Conservation (phyloP, 53 echinoderm and acorn worm species). For the Paracentrotus lividus region DNA sequence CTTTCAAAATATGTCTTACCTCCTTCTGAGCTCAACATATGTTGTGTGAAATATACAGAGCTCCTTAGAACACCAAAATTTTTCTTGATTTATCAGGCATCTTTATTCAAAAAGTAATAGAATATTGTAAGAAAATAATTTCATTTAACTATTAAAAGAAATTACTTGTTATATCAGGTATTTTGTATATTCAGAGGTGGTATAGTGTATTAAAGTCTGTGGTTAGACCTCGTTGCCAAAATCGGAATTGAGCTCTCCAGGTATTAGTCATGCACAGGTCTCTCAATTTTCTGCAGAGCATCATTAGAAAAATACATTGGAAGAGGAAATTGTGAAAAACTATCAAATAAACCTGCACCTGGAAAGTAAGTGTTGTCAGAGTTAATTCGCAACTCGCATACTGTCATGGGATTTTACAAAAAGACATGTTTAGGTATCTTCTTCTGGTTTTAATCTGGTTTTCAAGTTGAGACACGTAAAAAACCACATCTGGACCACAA, state of each 20-base stretch:
- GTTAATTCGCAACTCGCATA: neutral
- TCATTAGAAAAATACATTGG: neutral
- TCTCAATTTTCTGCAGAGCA: neutral
- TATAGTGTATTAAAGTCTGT: too few relatives aligned
- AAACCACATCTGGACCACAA: neutral
- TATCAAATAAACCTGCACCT: neutral
- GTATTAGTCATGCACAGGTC: neutral
- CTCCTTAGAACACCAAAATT: too few relatives aligned
- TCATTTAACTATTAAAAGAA: too few relatives aligned
- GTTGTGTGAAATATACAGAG: too few relatives aligned
- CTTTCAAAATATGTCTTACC: too few relatives aligned
- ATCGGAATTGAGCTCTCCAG: neutral
- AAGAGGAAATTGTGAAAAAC: neutral
- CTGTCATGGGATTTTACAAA: neutral
- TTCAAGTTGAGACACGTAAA: slow-evolving; percentile 14
- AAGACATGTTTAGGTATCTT: neutral
- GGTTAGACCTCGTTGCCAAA: too few relatives aligned
- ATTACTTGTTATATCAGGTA: too few relatives aligned
- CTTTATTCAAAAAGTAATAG: too few relatives aligned
- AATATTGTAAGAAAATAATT: too few relatives aligned
- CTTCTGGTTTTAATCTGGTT: neutral
- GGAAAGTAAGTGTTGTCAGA: neutral
- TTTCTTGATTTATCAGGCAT: too few relatives aligned
- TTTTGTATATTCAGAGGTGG: too few relatives aligned
- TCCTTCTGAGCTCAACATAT: too few relatives aligned